phyloP scores from a whole-genome alignment of 2,888 invertebrate genomes.

The Neoitamus cyanurus region DNA sequence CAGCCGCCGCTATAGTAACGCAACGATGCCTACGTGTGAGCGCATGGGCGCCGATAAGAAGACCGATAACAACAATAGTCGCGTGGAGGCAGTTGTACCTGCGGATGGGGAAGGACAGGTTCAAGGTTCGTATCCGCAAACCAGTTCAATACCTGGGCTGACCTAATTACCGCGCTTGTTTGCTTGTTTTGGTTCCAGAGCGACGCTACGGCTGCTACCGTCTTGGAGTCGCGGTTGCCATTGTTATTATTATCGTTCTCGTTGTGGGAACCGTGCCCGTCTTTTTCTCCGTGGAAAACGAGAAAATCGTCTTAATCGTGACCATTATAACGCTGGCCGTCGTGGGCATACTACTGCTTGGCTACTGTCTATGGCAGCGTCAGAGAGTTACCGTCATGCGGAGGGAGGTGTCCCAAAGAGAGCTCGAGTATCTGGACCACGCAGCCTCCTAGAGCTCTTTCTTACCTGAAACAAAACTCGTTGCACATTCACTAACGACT shows the following conservation, averaged over 20 bases:
- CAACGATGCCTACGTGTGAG: neutral
- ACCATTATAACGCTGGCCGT: constrained; percentile 49
- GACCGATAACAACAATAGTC: constrained; percentile 1
- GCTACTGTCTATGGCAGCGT: constrained; percentile 51
- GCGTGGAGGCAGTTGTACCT: neutral
- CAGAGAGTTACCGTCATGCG: constrained; percentile 47
- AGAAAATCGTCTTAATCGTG: constrained; percentile 50
- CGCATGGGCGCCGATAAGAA: constrained; percentile 12
- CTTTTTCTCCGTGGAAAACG: constrained; percentile 47
- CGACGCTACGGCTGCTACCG: constrained; percentile 52
- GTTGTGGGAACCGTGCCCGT: constrained; percentile 51
- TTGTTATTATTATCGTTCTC: constrained; percentile 50
- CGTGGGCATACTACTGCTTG: constrained; percentile 49
- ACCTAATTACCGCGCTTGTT: neutral
- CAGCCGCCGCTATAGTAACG: neutral
- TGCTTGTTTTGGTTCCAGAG: constrained; percentile 47
- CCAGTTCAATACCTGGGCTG: neutral
- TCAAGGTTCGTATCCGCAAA: constrained; percentile 15
- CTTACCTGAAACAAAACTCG: neutral
- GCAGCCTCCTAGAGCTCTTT: neutral
- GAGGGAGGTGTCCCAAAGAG: constrained; percentile 43
- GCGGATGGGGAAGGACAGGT: constrained; percentile 21
- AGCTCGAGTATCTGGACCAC: constrained; percentile 49
- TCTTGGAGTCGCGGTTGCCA: constrained; percentile 50
- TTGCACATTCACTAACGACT: constrained; percentile 9